Percentiles rank a stretch among this genome's conserved stretches.
Conservation (phyloP, 2,888 invertebrate species). For the Diplazon laetatorius region DNA sequence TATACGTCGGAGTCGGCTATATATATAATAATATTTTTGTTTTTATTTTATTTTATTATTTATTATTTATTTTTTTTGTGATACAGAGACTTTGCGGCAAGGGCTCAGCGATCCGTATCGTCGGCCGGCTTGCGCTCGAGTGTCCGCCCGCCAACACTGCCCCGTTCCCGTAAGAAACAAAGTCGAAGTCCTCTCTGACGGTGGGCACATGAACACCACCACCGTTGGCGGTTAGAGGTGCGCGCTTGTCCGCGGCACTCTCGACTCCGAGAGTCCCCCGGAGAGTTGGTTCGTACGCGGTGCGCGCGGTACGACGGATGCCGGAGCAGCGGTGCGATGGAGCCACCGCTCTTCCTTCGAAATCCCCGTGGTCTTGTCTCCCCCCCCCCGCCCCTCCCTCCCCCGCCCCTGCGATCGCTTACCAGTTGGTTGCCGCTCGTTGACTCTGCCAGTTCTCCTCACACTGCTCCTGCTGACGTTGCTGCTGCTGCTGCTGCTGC, state of each 20-base stretch:
- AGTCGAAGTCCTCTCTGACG: slow-evolving; percentile 64
- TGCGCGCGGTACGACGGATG: slow-evolving; percentile 36
- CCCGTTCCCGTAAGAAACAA: slow-evolving; percentile 64
- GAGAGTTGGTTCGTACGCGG: slow-evolving; percentile 51
- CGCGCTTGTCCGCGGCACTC: slow-evolving; percentile 37
- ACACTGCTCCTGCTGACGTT: slow-evolving; percentile 4
- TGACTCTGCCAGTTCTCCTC: slow-evolving; percentile 40
- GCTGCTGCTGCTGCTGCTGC: neutral
- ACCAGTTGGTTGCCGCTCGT: slow-evolving; percentile 54
- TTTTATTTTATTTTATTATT: too few relatives aligned
- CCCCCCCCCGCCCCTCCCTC: too few relatives aligned
- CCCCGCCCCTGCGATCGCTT: too few relatives aligned
- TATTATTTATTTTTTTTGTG: slow-evolving; percentile 40
- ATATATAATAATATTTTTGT: too few relatives aligned
- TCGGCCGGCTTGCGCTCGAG: slow-evolving; percentile 65
- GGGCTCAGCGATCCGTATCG: slow-evolving; percentile 69
- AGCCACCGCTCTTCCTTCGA: slow-evolving; percentile 18
- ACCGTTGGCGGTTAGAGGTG: slow-evolving; percentile 57
- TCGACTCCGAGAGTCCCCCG: slow-evolving; percentile 56
- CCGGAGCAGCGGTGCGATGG: neutral
- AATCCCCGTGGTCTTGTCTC: slow-evolving; percentile 2
- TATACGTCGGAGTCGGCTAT: neutral
- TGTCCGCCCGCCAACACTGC: slow-evolving; percentile 64
- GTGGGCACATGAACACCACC: too few relatives aligned
- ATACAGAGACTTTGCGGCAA: slow-evolving; percentile 61